Percentiles rank a stretch among this genome's conserved stretches.
These are phyloP conservation scores for Hydrocynus forskahlii DNA, from an alignment of 2,797 vertebrate genomes.

Conservation along the genomic window DNA sequence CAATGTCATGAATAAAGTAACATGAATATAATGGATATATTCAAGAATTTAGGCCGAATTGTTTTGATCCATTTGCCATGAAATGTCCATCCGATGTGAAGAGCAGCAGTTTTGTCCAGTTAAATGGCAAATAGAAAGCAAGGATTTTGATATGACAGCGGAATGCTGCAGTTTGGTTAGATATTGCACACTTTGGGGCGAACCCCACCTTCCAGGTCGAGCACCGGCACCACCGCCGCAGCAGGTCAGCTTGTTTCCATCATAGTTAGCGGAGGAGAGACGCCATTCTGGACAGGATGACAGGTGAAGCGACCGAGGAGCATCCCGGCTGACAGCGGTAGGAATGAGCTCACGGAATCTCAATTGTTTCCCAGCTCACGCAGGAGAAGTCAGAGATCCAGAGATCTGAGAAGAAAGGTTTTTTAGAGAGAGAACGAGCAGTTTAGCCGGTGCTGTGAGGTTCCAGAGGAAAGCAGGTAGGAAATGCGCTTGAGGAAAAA, in stretches of 20 bases:
- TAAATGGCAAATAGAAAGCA: no score
- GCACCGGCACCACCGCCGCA: background rate
- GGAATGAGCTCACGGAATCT: background rate
- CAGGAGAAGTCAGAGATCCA: no score
- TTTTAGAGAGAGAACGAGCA: constrained; percentile 21
- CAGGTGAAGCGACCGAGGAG: background rate
- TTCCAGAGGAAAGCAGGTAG: constrained; percentile 4
- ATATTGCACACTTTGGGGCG: background rate
- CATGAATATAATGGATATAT: no score
- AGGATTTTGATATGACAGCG: background rate
- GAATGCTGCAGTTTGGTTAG: background rate
- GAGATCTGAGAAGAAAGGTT: background rate
- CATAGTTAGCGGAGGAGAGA: background rate
- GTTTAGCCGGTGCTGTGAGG: background rate
- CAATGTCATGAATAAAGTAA: no score
- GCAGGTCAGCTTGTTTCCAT: background rate
- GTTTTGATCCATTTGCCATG: no score
- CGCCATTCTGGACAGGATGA: background rate
- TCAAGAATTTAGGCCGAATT: no score
- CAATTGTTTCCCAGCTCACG: background rate
- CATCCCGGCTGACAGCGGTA: background rate
- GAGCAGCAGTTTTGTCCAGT: no score
- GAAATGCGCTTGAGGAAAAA: background rate
- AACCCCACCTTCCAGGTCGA: background rate
- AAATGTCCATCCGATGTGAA: no score